Evolutionary conservation across 2,888 invertebrate genomes (phyloP).

Genomic region (Iselma pallidipennis): DNA sequence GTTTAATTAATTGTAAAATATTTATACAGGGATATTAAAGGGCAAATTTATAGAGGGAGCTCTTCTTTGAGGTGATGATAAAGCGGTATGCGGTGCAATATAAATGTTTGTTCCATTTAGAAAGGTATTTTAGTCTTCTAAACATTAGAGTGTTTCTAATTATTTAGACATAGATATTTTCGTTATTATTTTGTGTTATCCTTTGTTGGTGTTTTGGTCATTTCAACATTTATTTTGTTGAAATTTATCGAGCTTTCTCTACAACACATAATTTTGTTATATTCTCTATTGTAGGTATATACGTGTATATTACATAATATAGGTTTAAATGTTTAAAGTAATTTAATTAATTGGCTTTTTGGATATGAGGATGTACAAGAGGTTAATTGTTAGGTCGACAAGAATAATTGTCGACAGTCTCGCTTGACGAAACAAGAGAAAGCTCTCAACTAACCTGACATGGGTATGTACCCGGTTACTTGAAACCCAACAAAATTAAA

Average conservation of each 20-base stretch:
- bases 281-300: not conserved
- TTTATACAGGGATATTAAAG: conserved; percentile 14
- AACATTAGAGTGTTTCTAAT: conserved; percentile 7
- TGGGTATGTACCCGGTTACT: conserved; percentile 16
- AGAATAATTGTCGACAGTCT: conserved; percentile 28
- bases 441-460: conserved; percentile 26
- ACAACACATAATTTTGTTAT: not conserved
- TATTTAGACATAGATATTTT: conserved; percentile 13
- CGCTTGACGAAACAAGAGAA: conserved; percentile 27
- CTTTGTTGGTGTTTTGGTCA: conserved; percentile 13
- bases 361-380: conserved; percentile 14
- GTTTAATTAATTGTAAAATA: conserved; percentile 16
- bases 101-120: conserved; percentile 5
- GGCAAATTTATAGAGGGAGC: conserved; percentile 9
- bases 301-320: not conserved
- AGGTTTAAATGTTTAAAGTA: conserved; percentile 1
- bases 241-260: not conserved
- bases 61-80: conserved; percentile 7
- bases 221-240: not conserved
- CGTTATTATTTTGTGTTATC: conserved; percentile 13
- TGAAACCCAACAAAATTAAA: conserved; percentile 5
- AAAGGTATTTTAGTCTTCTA: conserved; percentile 6
- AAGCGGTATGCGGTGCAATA: conserved; percentile 2
- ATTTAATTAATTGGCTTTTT: conserved; percentile 2
- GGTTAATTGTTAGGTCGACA: conserved; percentile 25